Evolutionary conservation across 2,888 invertebrate species (phyloP).

Genomic region (Tigriopus californicus): DNA sequence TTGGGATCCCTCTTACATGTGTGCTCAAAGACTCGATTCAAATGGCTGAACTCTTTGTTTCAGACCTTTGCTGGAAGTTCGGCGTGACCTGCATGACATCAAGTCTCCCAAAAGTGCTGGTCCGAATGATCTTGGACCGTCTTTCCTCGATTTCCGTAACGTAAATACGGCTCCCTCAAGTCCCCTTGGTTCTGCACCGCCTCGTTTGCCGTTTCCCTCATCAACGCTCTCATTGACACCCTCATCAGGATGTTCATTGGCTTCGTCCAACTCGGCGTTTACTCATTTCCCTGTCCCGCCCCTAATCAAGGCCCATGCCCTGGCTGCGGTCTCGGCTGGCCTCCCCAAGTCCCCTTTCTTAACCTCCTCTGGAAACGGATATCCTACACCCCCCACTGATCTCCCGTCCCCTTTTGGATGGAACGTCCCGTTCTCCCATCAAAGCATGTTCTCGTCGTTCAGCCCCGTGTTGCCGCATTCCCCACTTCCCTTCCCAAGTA

Average conservation of each 20-base stretch:
- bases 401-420: constrained; percentile 20
- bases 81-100: neutral
- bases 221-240: constrained; percentile 16
- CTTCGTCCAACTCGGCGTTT: constrained; percentile 10
- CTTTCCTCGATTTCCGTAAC: no score
- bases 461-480: constrained; percentile 16
- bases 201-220: constrained; percentile 21
- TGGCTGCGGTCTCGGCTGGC: constrained; percentile 4
- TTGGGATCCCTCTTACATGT: neutral
- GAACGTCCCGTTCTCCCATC: constrained; percentile 20
- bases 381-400: constrained; percentile 15
- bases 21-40: neutral
- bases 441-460: constrained; percentile 20
- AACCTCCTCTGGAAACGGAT: constrained; percentile 18
- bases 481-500: constrained; percentile 15
- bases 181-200: neutral
- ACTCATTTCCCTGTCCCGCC: constrained; percentile 16
- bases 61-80: constrained; percentile 5
- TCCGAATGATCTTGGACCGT: neutral
- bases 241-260: constrained; percentile 14
- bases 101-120: constrained; percentile 11
- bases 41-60: neutral
- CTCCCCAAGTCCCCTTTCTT: constrained; percentile 20
- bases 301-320: constrained; percentile 20
- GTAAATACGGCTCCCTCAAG: no score